These are phyloP conservation scores for Aulostomus chinensis DNA, from an alignment of 2,797 vertebrate genomes.

Conservation along the genomic window DNA sequence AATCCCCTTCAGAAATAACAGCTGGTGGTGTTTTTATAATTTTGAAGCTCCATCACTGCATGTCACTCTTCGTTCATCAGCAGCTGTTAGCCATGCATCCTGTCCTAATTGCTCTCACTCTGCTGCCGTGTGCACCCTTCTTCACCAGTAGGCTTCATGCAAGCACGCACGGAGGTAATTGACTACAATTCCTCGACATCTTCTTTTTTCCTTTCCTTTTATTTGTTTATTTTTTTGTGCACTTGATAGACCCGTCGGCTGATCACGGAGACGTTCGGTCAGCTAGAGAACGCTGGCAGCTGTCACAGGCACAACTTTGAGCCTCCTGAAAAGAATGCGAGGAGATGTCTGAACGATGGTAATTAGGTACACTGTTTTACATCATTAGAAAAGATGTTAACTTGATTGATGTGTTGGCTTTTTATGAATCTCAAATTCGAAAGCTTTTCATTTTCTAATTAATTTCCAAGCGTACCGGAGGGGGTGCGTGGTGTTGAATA, in stretches of 20 bases:
- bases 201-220: no score
- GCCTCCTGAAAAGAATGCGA: no score
- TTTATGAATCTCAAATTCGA: conserved; percentile 1
- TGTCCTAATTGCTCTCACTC: conserved; percentile 21
- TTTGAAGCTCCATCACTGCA: conserved; percentile 49
- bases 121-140: neutral
- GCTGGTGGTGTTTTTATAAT: conserved; percentile 71
- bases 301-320: no score
- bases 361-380: neutral
- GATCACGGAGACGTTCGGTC: neutral
- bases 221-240: no score
- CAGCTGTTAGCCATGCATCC: conserved; percentile 62
- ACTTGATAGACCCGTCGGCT: neutral
- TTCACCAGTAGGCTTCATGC: conserved; percentile 1
- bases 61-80: conserved; percentile 69
- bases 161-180: neutral
- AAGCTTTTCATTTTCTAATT: conserved; percentile 39
- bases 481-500: neutral
- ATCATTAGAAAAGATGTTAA: neutral
- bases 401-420: neutral
- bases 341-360: neutral
- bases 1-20: conserved; percentile 70
- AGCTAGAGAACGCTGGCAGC: neutral
- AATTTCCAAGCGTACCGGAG: conserved; percentile 11
- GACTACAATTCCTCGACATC: neutral